These are phyloP conservation scores for Xylota sylvarum DNA, from an alignment of 2,888 invertebrate genomes.

Conservation along the genomic window DNA sequence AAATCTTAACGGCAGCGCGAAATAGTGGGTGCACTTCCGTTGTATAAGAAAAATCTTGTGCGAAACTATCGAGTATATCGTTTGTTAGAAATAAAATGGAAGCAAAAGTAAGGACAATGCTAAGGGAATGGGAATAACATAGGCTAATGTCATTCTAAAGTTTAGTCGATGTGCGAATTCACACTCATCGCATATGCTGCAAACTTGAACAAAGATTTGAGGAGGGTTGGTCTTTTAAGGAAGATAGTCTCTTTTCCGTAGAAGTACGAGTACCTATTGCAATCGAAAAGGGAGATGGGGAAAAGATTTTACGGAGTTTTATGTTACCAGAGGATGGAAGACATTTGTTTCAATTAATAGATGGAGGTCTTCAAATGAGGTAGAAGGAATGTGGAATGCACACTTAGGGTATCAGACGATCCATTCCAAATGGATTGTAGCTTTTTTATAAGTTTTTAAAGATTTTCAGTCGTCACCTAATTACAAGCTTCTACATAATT, in stretches of 20 bases:
- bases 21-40: constrained; percentile 21
- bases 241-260: no score
- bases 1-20: constrained; percentile 7
- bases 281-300: background rate
- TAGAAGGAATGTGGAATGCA: no score
- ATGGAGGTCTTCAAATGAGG: no score
- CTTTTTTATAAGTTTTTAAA: no score
- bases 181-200: constrained; percentile 10
- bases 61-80: background rate
- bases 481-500: no score
- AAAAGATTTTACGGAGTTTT: no score
- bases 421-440: no score
- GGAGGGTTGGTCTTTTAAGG: background rate
- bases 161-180: constrained; percentile 21
- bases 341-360: no score
- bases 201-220: background rate
- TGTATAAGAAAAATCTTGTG: constrained; percentile 7
- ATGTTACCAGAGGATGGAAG: no score
- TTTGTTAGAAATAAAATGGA: background rate
- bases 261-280: background rate
- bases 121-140: constrained; percentile 24
- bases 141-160: constrained; percentile 27
- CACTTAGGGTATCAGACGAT: no score
- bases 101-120: background rate
- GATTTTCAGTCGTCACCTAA: no score